Evolutionary conservation across 2,113 vertebrate species (phyloP), one percentile per base, ranked within the genome.

Genomic region (Pluvialis apricaria): DNA sequence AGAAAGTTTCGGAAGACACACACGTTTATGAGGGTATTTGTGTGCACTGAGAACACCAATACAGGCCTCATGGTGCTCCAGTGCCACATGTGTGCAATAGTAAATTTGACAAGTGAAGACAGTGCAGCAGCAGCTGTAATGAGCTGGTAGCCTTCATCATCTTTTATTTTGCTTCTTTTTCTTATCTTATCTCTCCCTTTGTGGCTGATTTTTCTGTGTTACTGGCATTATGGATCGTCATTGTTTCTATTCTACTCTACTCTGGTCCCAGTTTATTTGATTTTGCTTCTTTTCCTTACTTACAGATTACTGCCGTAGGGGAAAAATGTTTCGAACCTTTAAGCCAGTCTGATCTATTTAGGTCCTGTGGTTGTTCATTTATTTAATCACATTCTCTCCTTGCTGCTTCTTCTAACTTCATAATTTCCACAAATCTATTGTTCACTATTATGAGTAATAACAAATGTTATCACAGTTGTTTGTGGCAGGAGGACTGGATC

Each of bases 1-100:
- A 26, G 24, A 8, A 6, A 32, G 40, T 10, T 72, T 36, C 10
- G 13, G 16, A n/a, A 66, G 21, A 13, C 6, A 3, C 15, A 1
- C 0, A 4, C 5, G 0, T 18, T 16, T 7, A 18, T 6, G 11
- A 61, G 26, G 7, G 42, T 10, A 72, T n/a, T 68, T n/a, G 18
- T 4, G 29, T 12, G 75, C 57, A 21, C 45, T 8, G 40, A n/a
- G 49, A 78, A 85, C 4, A 55, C 28, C 42, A n/a, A n/a, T 3
- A 51, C 12, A 28, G 28, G 40, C 16, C 34, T 86, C 9, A 0
- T 0, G 0, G 36, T 10, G 38, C 73, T n/a, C 69, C 38, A 22
- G 28, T 20, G 38, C 42, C 2, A 0, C 1, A 0, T 6, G 44
- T 1, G 4, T 1, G 2, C 25, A 21, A 20, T 5, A 19, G n/a